These are phyloP conservation scores for Lasius fuliginosus DNA, from an alignment of 2,888 invertebrate species.

Conservation along the genomic window DNA sequence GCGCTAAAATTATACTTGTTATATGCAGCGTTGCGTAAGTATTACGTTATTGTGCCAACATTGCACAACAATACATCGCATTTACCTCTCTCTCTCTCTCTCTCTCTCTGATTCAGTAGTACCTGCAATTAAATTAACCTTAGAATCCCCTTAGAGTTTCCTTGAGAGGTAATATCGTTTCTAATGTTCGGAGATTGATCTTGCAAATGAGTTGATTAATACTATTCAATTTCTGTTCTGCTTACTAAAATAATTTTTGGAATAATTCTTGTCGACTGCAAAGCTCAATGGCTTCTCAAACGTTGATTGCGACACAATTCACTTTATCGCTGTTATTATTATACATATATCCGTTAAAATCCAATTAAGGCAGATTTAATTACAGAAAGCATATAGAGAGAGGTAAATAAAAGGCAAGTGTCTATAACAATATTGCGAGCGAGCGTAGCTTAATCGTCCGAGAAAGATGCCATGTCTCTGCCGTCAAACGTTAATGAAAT, in stretches of 20 bases:
- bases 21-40: background rate
- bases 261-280: background rate
- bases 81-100: slow-evolving; percentile 43
- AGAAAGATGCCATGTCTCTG: background rate
- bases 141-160: slow-evolving; percentile 32
- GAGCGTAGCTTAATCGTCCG: background rate
- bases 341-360: background rate
- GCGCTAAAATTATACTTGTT: background rate
- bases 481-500: slow-evolving; percentile 17
- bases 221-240: background rate
- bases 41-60: background rate
- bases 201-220: background rate
- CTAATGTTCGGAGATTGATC: background rate
- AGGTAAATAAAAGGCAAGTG: background rate
- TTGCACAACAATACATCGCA: slow-evolving; percentile 24
- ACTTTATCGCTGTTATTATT: background rate
- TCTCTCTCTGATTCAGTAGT: slow-evolving; percentile 54
- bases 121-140: slow-evolving; percentile 45
- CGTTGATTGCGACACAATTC: background rate
- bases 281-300: background rate
- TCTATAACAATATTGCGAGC: background rate
- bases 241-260: slow-evolving; percentile 13
- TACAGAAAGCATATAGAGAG: background rate
- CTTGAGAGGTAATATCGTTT: slow-evolving; percentile 20
- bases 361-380: background rate